These are phyloP conservation scores for Dryobotodes eremita DNA, from an alignment of 2,888 invertebrate genomes.

Conservation along the genomic window DNA sequence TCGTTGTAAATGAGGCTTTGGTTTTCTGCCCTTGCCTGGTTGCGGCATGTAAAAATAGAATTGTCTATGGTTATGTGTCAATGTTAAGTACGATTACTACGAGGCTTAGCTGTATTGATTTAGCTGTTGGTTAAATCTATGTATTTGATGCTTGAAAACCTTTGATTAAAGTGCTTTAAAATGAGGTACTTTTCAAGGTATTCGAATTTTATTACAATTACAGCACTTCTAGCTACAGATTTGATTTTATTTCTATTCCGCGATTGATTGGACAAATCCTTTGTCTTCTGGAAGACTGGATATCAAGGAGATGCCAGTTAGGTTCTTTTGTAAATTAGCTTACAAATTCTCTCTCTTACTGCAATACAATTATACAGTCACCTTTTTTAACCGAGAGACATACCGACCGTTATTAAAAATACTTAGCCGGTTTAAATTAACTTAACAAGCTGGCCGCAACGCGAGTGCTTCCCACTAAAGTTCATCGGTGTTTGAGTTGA, in stretches of 20 bases:
- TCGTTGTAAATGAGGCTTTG: slow-evolving; percentile 62
- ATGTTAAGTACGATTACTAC: slow-evolving; percentile 30
- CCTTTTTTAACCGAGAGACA: not conserved
- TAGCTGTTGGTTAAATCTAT: not conserved
- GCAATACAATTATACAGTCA: not conserved
- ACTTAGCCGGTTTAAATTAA: slow-evolving; percentile 33
- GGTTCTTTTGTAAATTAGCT: not conserved
- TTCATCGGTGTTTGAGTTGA: slow-evolving; percentile 52
- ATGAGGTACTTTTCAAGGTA: not conserved
- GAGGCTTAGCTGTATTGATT: not conserved
- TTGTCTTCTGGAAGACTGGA: slow-evolving; percentile 1
- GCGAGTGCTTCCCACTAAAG: slow-evolving; percentile 40
- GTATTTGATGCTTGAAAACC: not conserved
- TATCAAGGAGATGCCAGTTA: not conserved
- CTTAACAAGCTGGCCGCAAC: slow-evolving; percentile 16
- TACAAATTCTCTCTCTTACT: not conserved
- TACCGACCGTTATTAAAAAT: not conserved
- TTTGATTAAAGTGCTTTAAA: not conserved
- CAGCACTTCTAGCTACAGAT: not conserved
- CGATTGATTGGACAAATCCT: not conserved
- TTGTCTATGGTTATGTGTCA: slow-evolving; percentile 45
- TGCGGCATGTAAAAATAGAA: slow-evolving; percentile 57
- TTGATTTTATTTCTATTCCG: not conserved
- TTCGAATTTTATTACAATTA: not conserved
- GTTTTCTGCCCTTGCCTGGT: slow-evolving; percentile 59